phyloP scores from a whole-genome alignment of 2,888 invertebrate genomes.

The Drosophila conformis region DNA sequence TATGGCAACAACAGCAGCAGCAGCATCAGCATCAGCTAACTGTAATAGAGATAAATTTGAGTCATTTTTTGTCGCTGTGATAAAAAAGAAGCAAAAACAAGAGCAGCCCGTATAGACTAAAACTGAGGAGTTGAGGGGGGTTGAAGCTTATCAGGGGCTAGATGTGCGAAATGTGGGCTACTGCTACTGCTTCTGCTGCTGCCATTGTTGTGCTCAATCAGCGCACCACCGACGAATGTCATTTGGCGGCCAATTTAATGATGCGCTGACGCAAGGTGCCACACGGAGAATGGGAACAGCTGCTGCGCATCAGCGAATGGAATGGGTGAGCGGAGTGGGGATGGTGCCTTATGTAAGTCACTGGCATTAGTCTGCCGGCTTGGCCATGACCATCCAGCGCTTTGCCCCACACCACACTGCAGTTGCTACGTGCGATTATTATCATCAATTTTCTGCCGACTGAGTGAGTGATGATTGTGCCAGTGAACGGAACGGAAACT shows the following conservation, averaged over 20 bases:
- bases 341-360: slow-evolving; percentile 35
- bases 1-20: slow-evolving; percentile 21
- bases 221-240: slow-evolving; percentile 69
- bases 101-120: slow-evolving; percentile 5
- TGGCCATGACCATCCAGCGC: slow-evolving; percentile 43
- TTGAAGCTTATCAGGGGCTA: not conserved
- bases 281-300: slow-evolving; percentile 49
- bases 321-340: not conserved
- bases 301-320: slow-evolving; percentile 59
- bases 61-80: slow-evolving; percentile 72
- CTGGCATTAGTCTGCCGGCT: slow-evolving; percentile 34
- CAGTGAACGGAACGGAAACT: slow-evolving; percentile 55
- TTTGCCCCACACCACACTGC: slow-evolving; percentile 1
- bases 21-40: slow-evolving; percentile 59
- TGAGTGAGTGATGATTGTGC: slow-evolving; percentile 75
- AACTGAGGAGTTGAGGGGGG: not conserved
- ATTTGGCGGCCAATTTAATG: slow-evolving; percentile 78
- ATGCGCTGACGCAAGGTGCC: slow-evolving; percentile 52
- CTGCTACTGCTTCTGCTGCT: not conserved
- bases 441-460: slow-evolving; percentile 81
- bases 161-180: not conserved
- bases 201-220: slow-evolving; percentile 43
- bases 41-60: slow-evolving; percentile 79
- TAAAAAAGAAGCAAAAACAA: slow-evolving; percentile 47
- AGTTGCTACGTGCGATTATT: slow-evolving; percentile 78